phyloP scores from a whole-genome alignment of 2,797 vertebrate genomes.

The Chloroceryle inda region DNA sequence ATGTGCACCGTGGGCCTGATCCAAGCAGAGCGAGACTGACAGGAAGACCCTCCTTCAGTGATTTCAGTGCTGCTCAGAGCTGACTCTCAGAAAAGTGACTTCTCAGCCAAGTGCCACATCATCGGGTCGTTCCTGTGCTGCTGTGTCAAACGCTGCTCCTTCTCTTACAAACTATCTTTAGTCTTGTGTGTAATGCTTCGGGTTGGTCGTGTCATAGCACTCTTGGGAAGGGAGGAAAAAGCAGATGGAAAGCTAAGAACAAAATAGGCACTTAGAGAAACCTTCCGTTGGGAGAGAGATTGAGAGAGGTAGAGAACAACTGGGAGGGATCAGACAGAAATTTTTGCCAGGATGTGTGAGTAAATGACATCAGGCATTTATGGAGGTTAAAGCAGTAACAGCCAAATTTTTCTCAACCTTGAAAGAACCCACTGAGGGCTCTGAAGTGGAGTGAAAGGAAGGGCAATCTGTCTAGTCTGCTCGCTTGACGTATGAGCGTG shows the following conservation, averaged over 20 bases:
- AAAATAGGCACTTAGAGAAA: neutral
- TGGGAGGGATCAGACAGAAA: neutral
- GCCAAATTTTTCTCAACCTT: constrained; percentile 38
- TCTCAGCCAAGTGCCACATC: constrained; percentile 37
- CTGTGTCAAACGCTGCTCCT: neutral
- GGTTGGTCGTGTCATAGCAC: fast-evolving
- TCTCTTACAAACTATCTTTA: neutral
- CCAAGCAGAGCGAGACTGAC: neutral
- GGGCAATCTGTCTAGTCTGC: constrained; percentile 3
- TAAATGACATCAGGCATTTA: constrained; percentile 32
- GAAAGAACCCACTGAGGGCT: constrained; percentile 38
- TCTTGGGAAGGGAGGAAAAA: neutral
- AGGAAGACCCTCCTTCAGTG: neutral
- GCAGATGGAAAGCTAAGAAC: neutral
- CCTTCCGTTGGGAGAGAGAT: neutral
- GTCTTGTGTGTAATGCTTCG: neutral
- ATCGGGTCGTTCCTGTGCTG: neutral
- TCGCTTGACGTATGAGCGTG: neutral
- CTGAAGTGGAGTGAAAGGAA: constrained; percentile 17
- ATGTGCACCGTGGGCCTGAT: neutral
- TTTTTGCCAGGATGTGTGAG: constrained; percentile 11
- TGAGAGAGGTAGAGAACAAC: neutral
- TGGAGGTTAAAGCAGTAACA: constrained; percentile 22
- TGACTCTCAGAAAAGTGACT: neutral
- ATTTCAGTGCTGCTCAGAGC: neutral